Conservation (phyloP, 2,888 invertebrate species). For the Agrochola macilenta region DNA sequence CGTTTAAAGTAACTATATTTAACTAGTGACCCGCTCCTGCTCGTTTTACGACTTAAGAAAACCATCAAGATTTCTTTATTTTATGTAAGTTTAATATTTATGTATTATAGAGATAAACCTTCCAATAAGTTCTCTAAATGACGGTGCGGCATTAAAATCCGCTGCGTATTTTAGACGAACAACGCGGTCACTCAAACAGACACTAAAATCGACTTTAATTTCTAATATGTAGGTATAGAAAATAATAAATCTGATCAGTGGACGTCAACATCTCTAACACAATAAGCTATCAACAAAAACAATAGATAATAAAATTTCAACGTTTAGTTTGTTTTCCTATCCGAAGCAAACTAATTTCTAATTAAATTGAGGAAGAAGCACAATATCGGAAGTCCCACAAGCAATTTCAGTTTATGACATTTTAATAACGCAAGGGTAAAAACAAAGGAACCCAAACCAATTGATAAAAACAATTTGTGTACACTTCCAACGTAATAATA, state of each 20-base stretch:
- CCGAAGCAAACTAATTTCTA: background rate
- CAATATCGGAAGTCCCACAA: conserved; percentile 12
- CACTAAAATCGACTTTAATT: background rate
- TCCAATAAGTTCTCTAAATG: too few species aligned
- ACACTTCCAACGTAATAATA: conserved; percentile 32
- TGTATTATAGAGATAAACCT: too few species aligned
- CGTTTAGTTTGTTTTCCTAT: background rate
- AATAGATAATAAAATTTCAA: background rate
- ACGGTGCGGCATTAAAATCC: background rate
- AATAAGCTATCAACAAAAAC: background rate
- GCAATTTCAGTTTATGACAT: conserved; percentile 56
- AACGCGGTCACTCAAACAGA: background rate
- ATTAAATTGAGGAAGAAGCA: conserved; percentile 10
- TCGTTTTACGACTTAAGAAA: too few species aligned
- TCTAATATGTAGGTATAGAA: too few species aligned
- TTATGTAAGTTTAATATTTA: too few species aligned
- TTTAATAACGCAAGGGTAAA: conserved; percentile 34
- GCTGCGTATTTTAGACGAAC: background rate
- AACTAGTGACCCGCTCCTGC: too few species aligned
- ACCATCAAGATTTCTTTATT: too few species aligned
- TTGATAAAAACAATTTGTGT: conserved; percentile 50
- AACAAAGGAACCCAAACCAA: conserved; percentile 35
- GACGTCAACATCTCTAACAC: too few species aligned
- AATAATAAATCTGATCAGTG: too few species aligned
- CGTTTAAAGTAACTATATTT: too few species aligned